A percentile compares a stretch with the other conserved stretches of the same genome.
These are phyloP conservation scores for Periophthalmus modestus DNA, from an alignment of 2,113 vertebrate genomes.

Conservation along the genomic window DNA sequence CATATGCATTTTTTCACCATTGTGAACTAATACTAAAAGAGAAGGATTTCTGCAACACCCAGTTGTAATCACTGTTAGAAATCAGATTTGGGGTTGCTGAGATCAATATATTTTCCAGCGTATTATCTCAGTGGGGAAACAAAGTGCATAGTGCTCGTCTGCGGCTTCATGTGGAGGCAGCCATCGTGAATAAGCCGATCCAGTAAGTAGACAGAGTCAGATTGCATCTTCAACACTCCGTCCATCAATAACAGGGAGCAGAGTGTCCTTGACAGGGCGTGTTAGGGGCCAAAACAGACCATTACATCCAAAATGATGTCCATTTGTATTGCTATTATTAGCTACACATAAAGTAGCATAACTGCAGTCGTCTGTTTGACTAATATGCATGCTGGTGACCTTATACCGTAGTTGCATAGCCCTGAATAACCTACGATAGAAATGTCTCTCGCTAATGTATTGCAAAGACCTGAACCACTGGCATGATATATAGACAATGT, in stretches of 20 bases:
- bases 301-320: not conserved
- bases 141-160: conserved; percentile 4
- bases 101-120: conserved; percentile 23
- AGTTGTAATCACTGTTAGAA: conserved; percentile 20
- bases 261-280: conserved; percentile 33
- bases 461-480: not conserved
- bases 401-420: not conserved
- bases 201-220: conserved; percentile 33
- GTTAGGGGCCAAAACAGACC: not conserved
- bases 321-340: conserved; percentile 1
- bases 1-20: not conserved
- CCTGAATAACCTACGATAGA: not conserved
- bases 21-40: not conserved
- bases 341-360: not conserved
- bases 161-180: conserved; percentile 16
- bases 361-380: not conserved
- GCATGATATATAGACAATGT: not conserved
- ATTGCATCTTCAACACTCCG: conserved; percentile 33
- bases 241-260: conserved; percentile 24
- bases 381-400: not conserved
- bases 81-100: conserved; percentile 2
- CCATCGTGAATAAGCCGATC: conserved; percentile 14
- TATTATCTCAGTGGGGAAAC: conserved; percentile 8
- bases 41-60: conserved; percentile 32
- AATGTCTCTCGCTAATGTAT: not conserved